These are phyloP conservation scores for Orgyia antiqua DNA, from an alignment of 2,888 invertebrate species.

Conservation along the genomic window DNA sequence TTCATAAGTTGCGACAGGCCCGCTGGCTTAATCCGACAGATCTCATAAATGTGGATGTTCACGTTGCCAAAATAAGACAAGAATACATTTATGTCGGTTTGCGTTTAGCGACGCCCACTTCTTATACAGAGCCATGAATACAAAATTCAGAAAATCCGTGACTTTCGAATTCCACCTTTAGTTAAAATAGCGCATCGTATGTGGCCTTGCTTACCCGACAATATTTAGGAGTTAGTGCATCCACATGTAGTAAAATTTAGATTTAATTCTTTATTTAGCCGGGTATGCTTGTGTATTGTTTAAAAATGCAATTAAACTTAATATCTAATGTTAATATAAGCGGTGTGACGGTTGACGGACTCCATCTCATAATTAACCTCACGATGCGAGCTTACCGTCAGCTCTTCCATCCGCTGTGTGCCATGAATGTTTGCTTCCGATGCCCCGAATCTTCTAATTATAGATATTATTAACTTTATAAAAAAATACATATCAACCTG, in stretches of 20 bases:
- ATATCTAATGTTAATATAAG: constrained; percentile 13
- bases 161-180: no score
- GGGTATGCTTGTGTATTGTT: constrained; percentile 19
- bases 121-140: no score
- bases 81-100: no score
- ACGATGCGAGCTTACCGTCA: constrained; percentile 2
- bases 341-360: constrained; percentile 5
- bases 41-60: no score
- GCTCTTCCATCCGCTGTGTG: constrained; percentile 14
- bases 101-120: no score
- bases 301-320: constrained; percentile 21
- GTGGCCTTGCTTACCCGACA: constrained; percentile 1
- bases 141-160: no score
- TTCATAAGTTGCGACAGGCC: no score
- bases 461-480: constrained; percentile 5
- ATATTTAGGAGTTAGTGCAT: not conserved
- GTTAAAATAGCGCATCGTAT: no score
- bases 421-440: constrained; percentile 22
- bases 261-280: constrained; percentile 1
- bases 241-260: not conserved
- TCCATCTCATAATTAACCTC: not conserved
- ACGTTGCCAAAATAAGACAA: no score
- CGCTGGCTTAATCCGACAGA: no score
- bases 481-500: constrained; percentile 5
- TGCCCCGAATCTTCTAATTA: constrained; percentile 8